Percentiles rank a stretch among this genome's conserved stretches.
These are phyloP conservation scores for Paracentrotus lividus DNA, from an alignment of 53 echinoderm and acorn worm genomes.

Conservation along the genomic window DNA sequence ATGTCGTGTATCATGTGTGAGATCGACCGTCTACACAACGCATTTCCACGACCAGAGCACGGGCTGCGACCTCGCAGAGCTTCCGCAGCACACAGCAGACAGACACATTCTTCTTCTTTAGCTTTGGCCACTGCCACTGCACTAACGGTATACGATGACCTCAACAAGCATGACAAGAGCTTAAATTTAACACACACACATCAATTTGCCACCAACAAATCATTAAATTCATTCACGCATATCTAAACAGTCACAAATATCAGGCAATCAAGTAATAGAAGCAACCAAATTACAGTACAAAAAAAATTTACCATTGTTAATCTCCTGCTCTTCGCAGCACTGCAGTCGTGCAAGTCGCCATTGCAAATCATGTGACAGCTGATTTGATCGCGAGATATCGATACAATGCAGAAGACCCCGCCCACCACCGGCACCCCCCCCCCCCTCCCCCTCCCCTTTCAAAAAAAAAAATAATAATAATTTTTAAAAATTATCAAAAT, in stretches of 20 bases:
- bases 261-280: background rate
- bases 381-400: background rate
- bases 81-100: background rate
- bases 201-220: background rate
- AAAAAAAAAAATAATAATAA: no score
- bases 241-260: background rate
- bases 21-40: no score
- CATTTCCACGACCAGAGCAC: no score
- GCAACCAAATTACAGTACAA: background rate
- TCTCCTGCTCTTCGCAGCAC: background rate
- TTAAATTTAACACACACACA: background rate
- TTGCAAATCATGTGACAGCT: slow-evolving; percentile 9
- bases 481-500: no score
- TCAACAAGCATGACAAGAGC: background rate
- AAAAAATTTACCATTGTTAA: background rate
- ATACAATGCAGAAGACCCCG: no score
- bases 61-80: background rate
- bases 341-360: slow-evolving; percentile 11
- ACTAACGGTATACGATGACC: background rate
- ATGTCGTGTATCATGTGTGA: no score
- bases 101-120: background rate
- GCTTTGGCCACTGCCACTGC: no score
- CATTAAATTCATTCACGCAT: no score
- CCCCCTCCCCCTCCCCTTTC: no score
- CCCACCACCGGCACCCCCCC: background rate